phyloP scores from a whole-genome alignment of 2,797 vertebrate genomes.

The Gymnoscopelus microlampas region DNA sequence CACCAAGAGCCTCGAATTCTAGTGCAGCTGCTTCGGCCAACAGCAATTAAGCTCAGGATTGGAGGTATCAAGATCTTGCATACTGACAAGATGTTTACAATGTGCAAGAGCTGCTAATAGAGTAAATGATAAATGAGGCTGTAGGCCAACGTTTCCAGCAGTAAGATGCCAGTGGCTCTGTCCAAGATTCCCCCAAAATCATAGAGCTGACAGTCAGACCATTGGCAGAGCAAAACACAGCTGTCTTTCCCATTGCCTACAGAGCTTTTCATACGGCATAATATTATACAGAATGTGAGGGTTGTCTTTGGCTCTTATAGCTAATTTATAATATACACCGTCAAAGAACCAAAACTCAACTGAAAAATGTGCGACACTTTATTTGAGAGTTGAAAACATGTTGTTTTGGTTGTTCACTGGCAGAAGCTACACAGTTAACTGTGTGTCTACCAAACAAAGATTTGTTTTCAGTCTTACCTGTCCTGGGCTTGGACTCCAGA shows the following conservation, averaged over 20 bases:
- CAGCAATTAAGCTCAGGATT: conserved; percentile 72
- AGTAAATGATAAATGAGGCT: conserved; percentile 38
- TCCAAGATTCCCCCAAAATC: conserved; percentile 57
- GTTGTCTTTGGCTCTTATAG: conserved; percentile 39
- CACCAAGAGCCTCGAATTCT: conserved; percentile 65
- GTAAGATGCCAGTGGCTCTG: conserved; percentile 41
- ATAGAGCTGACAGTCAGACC: conserved; percentile 64
- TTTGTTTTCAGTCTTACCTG: conserved; percentile 82
- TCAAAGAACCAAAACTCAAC: too few relatives aligned
- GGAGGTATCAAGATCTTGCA: conserved; percentile 58
- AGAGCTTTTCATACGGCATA: conserved; percentile 63
- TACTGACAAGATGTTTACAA: conserved; percentile 61
- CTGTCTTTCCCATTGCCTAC: conserved; percentile 55
- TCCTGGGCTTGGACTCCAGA: conserved; percentile 84
- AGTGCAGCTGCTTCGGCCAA: conserved; percentile 64
- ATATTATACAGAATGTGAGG: conserved; percentile 43
- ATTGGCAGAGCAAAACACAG: conserved; percentile 54
- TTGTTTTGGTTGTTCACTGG: too few relatives aligned
- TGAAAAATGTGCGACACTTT: too few relatives aligned
- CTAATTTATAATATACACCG: too few relatives aligned
- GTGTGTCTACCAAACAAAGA: conserved; percentile 21
- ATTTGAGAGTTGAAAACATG: too few relatives aligned
- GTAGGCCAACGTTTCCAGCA: conserved; percentile 43
- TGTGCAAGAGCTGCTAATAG: conserved; percentile 58
- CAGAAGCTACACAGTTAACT: too few relatives aligned